These are phyloP conservation scores for Epistrophe grossulariae DNA, from an alignment of 2,888 invertebrate species.

Conservation along the genomic window DNA sequence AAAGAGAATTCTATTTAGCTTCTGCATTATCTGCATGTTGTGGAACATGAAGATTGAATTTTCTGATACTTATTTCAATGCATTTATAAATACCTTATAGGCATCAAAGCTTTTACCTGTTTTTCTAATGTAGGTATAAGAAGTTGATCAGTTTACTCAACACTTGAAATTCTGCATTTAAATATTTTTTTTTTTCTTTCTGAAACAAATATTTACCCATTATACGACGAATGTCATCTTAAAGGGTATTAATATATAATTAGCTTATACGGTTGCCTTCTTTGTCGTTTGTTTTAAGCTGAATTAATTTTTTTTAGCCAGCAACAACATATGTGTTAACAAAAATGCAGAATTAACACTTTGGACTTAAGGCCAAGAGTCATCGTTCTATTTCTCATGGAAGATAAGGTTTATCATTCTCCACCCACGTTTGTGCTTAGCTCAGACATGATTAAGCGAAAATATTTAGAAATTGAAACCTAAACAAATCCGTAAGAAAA, in stretches of 20 bases:
- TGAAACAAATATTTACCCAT: background rate
- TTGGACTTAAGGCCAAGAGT: background rate
- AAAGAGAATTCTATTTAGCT: background rate
- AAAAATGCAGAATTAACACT: background rate
- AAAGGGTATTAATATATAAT: background rate
- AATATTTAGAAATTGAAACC: constrained; percentile 3
- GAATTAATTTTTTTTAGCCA: background rate
- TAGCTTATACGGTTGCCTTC: background rate
- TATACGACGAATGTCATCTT: too few species aligned
- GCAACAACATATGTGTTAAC: background rate
- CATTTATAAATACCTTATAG: background rate
- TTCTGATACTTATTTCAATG: background rate
- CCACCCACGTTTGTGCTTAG: background rate
- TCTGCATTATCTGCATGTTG: background rate
- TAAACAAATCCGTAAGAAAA: constrained; percentile 15
- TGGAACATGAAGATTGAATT: too few species aligned
- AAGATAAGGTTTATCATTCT: constrained; percentile 15
- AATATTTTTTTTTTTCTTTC: background rate
- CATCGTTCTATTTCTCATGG: background rate
- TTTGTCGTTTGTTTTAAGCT: background rate
- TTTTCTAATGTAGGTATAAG: background rate
- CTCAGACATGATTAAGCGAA: constrained; percentile 31
- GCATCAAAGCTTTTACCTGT: background rate
- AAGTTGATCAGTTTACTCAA: constrained; percentile 1
- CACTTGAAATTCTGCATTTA: constrained; percentile 4